Conservation (phyloP, 2,888 invertebrate genomes). For the Parascotia fuliginaria region DNA sequence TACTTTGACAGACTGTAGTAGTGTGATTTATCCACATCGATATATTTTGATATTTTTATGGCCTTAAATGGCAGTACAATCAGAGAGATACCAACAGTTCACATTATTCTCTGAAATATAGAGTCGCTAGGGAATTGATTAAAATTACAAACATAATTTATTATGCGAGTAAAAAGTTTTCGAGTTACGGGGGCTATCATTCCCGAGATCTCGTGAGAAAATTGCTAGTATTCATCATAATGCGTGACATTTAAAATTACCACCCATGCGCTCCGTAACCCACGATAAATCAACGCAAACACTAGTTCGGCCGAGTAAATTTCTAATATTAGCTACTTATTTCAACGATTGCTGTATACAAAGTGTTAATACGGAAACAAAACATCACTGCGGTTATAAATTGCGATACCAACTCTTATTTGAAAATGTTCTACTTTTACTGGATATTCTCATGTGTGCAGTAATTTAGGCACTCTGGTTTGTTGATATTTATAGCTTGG, state of each 20-base stretch:
- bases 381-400: slow-evolving; percentile 26
- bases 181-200: slow-evolving; percentile 65
- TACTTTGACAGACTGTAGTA: neutral
- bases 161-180: slow-evolving; percentile 50
- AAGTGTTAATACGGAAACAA: slow-evolving; percentile 31
- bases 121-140: slow-evolving; percentile 27
- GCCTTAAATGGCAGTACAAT: neutral
- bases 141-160: slow-evolving; percentile 36
- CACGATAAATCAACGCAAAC: slow-evolving; percentile 77
- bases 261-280: slow-evolving; percentile 63
- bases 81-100: neutral
- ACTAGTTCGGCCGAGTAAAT: slow-evolving; percentile 66
- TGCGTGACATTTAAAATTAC: slow-evolving; percentile 83
- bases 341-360: slow-evolving; percentile 37
- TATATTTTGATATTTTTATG: neutral
- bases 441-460: slow-evolving; percentile 64
- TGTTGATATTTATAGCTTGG: slow-evolving; percentile 71
- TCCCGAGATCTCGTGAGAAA: slow-evolving; percentile 72
- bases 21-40: neutral
- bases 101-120: slow-evolving; percentile 5
- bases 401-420: slow-evolving; percentile 35
- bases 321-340: slow-evolving; percentile 56
- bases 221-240: slow-evolving; percentile 83
- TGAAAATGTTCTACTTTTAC: slow-evolving; percentile 55
- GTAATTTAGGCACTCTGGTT: slow-evolving; percentile 67